Conservation (phyloP, 1,140 invertebrate genomes). For the Conopomorpha cramerella region DNA sequence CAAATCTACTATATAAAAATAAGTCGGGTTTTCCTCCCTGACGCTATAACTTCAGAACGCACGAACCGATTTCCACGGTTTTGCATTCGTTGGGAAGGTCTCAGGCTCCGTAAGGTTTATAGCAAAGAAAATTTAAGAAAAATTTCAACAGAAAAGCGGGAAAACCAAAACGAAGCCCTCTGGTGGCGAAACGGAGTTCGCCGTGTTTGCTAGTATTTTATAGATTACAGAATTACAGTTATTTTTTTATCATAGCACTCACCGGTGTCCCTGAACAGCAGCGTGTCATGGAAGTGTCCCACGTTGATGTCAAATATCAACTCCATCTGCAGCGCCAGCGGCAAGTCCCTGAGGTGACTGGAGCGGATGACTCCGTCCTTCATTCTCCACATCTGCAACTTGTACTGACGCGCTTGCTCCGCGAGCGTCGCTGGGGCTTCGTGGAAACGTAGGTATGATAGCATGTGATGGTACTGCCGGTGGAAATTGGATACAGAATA, state of each 20-base stretch:
- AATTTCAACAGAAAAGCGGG: no score
- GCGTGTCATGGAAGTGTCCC: slow-evolving; percentile 30
- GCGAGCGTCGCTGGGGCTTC: slow-evolving; percentile 18
- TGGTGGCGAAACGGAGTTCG: no score
- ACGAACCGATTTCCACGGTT: no score
- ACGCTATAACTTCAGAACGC: no score
- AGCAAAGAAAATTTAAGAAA: no score
- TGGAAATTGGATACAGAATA: background rate
- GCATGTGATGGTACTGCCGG: slow-evolving; percentile 39
- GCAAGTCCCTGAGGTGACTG: slow-evolving; percentile 24
- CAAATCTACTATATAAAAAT: no score
- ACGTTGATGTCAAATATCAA: slow-evolving; percentile 49
- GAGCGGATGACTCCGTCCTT: slow-evolving; percentile 33
- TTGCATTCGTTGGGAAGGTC: no score
- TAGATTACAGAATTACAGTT: background rate
- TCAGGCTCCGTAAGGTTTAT: no score
- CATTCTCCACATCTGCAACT: slow-evolving; percentile 33
- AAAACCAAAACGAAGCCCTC: no score
- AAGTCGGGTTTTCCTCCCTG: no score
- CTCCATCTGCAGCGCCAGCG: slow-evolving; percentile 39
- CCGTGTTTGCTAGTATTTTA: no score
- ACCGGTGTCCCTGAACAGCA: slow-evolving; percentile 35
- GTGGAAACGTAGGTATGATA: slow-evolving; percentile 23
- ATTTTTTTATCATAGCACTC: slow-evolving; percentile 2
- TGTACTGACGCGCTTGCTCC: slow-evolving; percentile 31